A percentile compares a stretch with the other conserved stretches of the same genome.
phyloP scores from a whole-genome alignment of 2,113 vertebrate genomes.

The Balaeniceps rex region DNA sequence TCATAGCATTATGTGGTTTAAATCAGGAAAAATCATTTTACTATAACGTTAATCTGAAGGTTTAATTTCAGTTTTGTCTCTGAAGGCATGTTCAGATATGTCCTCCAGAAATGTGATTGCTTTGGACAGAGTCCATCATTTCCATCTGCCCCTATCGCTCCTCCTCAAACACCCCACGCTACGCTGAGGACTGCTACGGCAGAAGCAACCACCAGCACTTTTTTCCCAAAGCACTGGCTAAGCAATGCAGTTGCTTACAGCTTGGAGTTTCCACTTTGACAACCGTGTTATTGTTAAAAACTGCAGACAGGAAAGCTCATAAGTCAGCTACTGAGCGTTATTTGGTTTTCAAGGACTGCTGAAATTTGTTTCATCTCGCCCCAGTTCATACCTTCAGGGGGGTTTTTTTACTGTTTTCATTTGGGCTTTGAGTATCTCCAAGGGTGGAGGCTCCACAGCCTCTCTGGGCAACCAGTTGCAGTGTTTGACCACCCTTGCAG shows the following conservation, averaged over 20 bases:
- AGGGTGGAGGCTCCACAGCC: neutral
- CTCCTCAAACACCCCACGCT: accelerated
- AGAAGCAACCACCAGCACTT: neutral
- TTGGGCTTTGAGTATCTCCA: too few species aligned
- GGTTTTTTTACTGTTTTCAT: neutral
- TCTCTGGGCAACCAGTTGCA: neutral
- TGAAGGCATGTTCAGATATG: neutral
- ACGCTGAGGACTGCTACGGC: neutral
- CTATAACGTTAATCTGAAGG: neutral
- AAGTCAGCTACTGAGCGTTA: neutral
- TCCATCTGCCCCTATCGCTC: neutral
- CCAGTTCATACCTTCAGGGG: too few species aligned
- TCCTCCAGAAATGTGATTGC: neutral
- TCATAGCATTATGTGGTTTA: neutral
- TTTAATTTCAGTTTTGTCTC: neutral
- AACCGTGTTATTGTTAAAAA: neutral
- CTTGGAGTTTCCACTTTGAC: neutral
- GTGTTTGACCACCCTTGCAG: accelerated
- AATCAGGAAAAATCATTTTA: neutral
- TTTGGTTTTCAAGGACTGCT: neutral
- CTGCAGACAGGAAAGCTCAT: neutral
- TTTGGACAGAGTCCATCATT: neutral
- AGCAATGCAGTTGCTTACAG: neutral
- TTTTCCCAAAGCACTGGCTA: neutral
- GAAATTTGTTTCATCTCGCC: neutral